Evolutionary conservation across 2,888 invertebrate species (phyloP), one percentile per base, ranked within the genome.

Genomic region (Pheosia tremula): DNA sequence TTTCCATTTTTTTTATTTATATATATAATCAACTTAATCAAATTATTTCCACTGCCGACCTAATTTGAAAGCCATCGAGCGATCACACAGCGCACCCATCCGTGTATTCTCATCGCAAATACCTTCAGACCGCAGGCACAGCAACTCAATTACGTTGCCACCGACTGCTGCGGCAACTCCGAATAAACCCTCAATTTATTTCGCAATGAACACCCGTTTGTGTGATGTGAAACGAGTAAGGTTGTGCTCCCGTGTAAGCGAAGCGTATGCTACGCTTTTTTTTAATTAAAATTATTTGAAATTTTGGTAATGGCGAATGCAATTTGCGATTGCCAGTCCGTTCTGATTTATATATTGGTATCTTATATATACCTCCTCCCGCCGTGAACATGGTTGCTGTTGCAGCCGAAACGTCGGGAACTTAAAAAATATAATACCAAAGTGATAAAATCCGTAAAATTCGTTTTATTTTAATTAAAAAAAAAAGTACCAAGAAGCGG

Each of bases 111-210:
- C 69, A 71, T 77, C 73, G 75, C 47, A 66, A 69, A 78, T 78
- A 72, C 74, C 64, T 50, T 49, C 58, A 66, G 54, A 68, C 71
- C 75, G 63, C 67, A 68, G 52, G 56, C 49, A 9, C 49, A 24
- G 50, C 24, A n/a, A 9, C 67, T 66, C 72, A 69, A 76, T 77
- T 78, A 75, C 66, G 61, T 57, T 65, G 61, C 58, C 59, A 62
- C 62, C 68, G 62, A 66, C 67, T 66, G 63, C 69, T 71, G 70
- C 59, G 72, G 72, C 68, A 60, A 71, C 55, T 58, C 59, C 45
- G 61, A 67, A 69, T 71, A 75, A 76, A 74, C 76, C 69, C 71
- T 66, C 76, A 66, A 75, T 78, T 76, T 76, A 70, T 72, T 76
- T 71, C 49, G 63, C 61, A 68, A 76, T 71, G 67, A 76, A 75